Percentiles rank a stretch among this genome's conserved stretches.
Conservation (phyloP, 1,140 invertebrate genomes). For the Portunus trituberculatus region DNA sequence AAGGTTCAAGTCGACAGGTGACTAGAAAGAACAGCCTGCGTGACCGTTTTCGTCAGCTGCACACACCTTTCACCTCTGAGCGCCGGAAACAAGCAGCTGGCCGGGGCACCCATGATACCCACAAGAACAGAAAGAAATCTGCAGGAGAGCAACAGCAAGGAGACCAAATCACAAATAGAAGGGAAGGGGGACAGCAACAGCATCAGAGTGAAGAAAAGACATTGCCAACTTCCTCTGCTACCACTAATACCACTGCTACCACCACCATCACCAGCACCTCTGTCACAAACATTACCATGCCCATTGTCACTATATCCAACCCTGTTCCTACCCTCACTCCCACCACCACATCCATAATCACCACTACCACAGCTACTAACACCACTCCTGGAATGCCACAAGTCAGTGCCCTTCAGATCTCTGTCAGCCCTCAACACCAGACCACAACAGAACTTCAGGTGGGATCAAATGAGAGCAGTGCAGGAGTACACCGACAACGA, state of each 20-base stretch:
- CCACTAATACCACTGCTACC: not conserved
- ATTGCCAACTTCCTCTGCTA: not conserved
- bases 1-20: constrained; percentile 31
- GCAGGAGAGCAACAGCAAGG: constrained; percentile 44
- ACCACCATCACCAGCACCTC: not conserved
- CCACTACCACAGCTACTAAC: not conserved
- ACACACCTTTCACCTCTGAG: constrained; percentile 62
- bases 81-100: constrained; percentile 42
- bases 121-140: constrained; percentile 17
- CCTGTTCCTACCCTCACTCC: not conserved
- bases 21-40: constrained; percentile 68
- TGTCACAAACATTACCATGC: not conserved
- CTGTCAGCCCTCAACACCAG: not conserved
- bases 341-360: not conserved
- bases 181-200: not conserved
- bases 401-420: not conserved
- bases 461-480: not conserved
- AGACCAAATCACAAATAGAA: not conserved
- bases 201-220: not conserved
- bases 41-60: constrained; percentile 62
- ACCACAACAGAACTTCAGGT: not conserved
- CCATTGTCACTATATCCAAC: not conserved
- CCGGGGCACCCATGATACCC: not conserved
- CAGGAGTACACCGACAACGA: not conserved
- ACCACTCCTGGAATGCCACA: not conserved